Evolutionary conservation across 1,140 invertebrate genomes (phyloP).

Genomic region (Danaus melanippus): DNA sequence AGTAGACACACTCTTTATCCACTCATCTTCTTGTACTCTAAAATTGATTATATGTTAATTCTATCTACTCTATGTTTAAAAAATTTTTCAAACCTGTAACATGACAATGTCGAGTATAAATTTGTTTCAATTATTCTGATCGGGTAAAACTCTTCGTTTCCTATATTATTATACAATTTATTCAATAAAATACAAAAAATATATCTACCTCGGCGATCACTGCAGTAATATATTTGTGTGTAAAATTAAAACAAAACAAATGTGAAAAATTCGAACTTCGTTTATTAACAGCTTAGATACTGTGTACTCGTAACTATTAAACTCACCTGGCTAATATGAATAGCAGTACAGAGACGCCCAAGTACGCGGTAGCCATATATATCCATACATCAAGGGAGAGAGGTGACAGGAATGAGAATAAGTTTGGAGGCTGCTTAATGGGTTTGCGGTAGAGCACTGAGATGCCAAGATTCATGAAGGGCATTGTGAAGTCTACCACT

Average conservation of each 20-base stretch:
- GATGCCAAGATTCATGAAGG: slow-evolving; percentile 95
- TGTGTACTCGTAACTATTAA: slow-evolving; percentile 7
- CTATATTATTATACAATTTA: too few species aligned
- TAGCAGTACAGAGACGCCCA: slow-evolving; percentile 93
- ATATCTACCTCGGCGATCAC: too few species aligned
- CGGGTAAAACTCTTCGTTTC: too few species aligned
- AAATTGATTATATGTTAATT: too few species aligned
- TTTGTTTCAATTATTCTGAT: too few species aligned
- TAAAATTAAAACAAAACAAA: not conserved
- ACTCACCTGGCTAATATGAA: slow-evolving; percentile 92
- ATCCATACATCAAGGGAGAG: slow-evolving; percentile 96
- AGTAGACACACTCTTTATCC: too few species aligned
- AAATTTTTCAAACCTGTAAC: too few species aligned
- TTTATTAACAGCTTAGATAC: not conserved
- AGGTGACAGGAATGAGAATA: slow-evolving; percentile 95
- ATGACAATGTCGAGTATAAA: too few species aligned
- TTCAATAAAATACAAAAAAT: slow-evolving; percentile 1
- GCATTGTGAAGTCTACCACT: slow-evolving; percentile 95
- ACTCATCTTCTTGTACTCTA: too few species aligned
- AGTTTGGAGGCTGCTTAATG: slow-evolving; percentile 90
- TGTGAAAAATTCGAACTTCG: not conserved
- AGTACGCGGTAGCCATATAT: slow-evolving; percentile 94
- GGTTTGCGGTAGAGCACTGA: slow-evolving; percentile 95
- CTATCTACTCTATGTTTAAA: too few species aligned
- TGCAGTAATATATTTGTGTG: not conserved